phyloP scores from a whole-genome alignment of 2,113 vertebrate genomes.

The Eretmochelys imbricata region DNA sequence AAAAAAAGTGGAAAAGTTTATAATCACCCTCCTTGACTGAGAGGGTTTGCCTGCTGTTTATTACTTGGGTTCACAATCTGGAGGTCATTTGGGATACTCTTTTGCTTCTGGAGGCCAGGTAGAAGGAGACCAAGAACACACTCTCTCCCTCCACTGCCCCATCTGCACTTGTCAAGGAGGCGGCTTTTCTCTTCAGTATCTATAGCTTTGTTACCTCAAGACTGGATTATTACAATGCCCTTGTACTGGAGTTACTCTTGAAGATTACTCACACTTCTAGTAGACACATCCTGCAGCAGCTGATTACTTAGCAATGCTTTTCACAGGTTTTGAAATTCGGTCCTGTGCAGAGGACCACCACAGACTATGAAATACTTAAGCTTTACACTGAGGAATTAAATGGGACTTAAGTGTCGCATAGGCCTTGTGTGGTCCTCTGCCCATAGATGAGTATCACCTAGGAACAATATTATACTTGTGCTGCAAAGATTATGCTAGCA shows the following conservation, averaged over 20 bases:
- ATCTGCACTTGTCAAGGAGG: neutral
- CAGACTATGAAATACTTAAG: neutral
- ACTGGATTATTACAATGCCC: neutral
- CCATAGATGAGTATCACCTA: neutral
- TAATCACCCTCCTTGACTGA: neutral
- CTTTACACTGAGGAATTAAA: neutral
- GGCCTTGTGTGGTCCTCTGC: neutral
- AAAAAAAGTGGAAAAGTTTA: neutral
- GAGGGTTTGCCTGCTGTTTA: neutral
- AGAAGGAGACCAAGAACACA: neutral
- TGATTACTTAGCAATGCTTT: neutral
- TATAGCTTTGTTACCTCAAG: neutral
- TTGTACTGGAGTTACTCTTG: neutral
- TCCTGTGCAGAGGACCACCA: neutral
- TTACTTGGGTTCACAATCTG: neutral
- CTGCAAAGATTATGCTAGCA: slow-evolving; percentile 1
- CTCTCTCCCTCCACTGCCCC: accelerated
- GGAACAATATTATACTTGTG: slow-evolving; percentile 11
- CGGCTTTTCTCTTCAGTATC: neutral
- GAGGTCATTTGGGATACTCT: neutral
- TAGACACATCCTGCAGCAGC: no score
- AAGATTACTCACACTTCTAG: neutral
- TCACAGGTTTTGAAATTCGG: neutral
- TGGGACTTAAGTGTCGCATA: neutral
- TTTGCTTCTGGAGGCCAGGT: neutral